Evolutionary conservation across 2,888 invertebrate species (phyloP).

Genomic region (Criorhina ranunculi): DNA sequence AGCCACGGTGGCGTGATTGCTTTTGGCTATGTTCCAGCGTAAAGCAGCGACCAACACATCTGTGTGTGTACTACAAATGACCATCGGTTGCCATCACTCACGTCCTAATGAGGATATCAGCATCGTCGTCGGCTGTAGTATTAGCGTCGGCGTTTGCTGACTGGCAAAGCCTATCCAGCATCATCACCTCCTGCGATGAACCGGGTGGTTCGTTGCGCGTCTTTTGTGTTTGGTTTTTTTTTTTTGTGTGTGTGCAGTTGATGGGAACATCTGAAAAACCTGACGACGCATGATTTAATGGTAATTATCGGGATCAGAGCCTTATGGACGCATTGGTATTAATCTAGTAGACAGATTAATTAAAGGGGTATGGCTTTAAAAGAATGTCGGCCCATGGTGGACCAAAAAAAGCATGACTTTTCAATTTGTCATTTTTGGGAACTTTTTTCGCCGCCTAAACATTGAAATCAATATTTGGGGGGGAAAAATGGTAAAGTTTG

Average conservation of each 20-base stretch:
- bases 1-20: conserved; percentile 52
- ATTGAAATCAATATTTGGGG: too few species aligned
- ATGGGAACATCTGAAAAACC: conserved; percentile 5
- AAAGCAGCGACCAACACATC: background rate
- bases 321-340: conserved; percentile 3
- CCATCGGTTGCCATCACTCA: conserved; percentile 64
- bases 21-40: conserved; percentile 43
- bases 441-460: background rate
- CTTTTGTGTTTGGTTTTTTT: conserved; percentile 18
- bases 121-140: conserved; percentile 38
- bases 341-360: conserved; percentile 42
- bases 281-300: conserved; percentile 39
- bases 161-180: conserved; percentile 30
- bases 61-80: conserved; percentile 57
- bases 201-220: background rate
- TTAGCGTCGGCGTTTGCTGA: conserved; percentile 45
- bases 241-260: conserved; percentile 13
- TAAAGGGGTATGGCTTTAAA: background rate
- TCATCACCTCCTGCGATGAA: conserved; percentile 32
- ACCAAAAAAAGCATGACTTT: background rate
- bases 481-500: too few species aligned
- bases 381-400: background rate
- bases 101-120: conserved; percentile 72
- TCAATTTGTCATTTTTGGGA: background rate
- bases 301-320: conserved; percentile 31